Conservation (phyloP, 2,888 invertebrate species). For the Ophion costatus region DNA sequence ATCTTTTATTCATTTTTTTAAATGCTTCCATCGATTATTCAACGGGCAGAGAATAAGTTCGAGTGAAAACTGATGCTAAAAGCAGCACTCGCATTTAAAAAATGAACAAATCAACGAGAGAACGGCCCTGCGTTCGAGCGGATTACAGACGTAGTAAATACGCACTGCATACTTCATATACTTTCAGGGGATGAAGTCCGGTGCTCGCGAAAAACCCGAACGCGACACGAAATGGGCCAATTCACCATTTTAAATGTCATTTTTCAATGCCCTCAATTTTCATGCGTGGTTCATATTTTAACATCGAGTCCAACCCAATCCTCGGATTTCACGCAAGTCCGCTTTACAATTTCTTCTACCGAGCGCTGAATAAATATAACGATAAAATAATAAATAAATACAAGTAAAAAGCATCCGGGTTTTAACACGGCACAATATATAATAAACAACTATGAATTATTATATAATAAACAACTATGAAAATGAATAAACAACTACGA, state of each 20-base stretch:
- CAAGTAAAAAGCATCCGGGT: not conserved
- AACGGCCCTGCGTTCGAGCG: not conserved
- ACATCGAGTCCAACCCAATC: not conserved
- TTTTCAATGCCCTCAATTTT: constrained; percentile 5
- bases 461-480: too few species aligned
- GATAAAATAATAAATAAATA: not conserved
- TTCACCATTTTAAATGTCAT: not conserved
- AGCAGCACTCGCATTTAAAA: not conserved
- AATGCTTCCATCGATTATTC: not conserved
- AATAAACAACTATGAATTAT: too few species aligned
- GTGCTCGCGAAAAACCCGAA: not conserved
- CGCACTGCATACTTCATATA: not conserved
- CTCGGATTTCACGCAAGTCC: not conserved
- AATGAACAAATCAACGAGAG: constrained; percentile 23
- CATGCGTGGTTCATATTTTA: not conserved
- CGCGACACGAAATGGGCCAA: not conserved
- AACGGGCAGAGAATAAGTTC: not conserved
- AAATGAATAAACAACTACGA: too few species aligned
- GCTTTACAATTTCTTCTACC: not conserved
- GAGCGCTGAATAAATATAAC: not conserved
- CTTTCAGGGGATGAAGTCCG: not conserved
- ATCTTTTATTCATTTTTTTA: not conserved
- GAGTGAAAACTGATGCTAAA: not conserved
- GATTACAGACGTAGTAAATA: not conserved
- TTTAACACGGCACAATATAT: too few species aligned